Conservation (phyloP, 2,113 vertebrate genomes). For the Periophthalmodon schlosseri region DNA sequence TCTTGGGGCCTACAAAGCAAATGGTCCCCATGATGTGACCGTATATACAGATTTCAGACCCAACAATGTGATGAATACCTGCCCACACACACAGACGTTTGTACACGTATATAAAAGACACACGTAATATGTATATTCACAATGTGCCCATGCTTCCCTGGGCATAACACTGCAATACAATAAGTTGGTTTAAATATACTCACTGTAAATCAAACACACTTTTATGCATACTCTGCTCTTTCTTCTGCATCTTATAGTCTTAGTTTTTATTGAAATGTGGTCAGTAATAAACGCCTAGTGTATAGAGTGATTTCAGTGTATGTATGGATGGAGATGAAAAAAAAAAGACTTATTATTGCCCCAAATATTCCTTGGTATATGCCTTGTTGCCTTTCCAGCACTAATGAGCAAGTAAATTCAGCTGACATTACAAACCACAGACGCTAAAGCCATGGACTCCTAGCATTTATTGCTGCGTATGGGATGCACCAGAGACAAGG, state of each 20-base stretch:
- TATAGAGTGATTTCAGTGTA: background rate
- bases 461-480: background rate
- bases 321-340: too few species aligned
- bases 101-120: too few species aligned
- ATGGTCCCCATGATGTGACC: too few species aligned
- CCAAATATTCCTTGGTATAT: background rate
- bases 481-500: slow-evolving; percentile 1
- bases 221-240: background rate
- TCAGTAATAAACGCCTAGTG: background rate
- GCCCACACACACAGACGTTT: too few species aligned
- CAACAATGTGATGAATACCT: too few species aligned
- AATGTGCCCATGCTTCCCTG: too few species aligned
- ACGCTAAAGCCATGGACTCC: background rate
- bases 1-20: too few species aligned
- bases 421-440: slow-evolving; percentile 1
- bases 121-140: too few species aligned
- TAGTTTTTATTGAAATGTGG: background rate
- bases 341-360: too few species aligned
- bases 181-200: too few species aligned
- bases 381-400: background rate
- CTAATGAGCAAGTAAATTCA: background rate
- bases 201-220: background rate
- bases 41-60: too few species aligned
- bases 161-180: too few species aligned
- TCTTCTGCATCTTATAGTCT: background rate